Base-by-base conservation (phyloP, 2,888 invertebrate species). In the Cosmopolites sordidus region DNA sequence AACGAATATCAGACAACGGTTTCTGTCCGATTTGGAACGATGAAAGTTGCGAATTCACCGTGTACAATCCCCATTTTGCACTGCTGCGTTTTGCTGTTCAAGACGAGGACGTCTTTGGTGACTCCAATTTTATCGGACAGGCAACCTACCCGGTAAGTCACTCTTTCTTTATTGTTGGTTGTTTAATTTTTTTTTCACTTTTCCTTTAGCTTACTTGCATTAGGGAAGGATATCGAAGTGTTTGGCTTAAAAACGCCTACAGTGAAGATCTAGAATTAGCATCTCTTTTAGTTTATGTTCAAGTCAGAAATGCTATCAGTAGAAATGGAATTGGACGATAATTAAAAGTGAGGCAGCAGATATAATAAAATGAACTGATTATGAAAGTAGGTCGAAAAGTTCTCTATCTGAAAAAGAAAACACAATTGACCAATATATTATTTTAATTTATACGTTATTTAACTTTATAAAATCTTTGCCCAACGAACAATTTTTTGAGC, bases 21-120 rank as follows among this genome's bases (percentile, higher is more conserved):
- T 84, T 95, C 58, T 94, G 93, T 76, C 96, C 96, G 0, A 78
- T 87, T 51, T 97, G 96, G 95, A 89, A 91, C 69, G 92, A 94
- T 68, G 69, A 71, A 29, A 78, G 79, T 8, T 89, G 89, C 73
- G 87, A 89, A 65, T 93, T 95, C 71, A 83, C 84, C 33, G 80
- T 96, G 9, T 75, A 76, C 11, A 92, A 89, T 76, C 92, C 94
- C 0, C 81, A 89, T 48, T 80, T 92, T 67, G 92, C 95, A 0
- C 74, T 96, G 43, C 75, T 93, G 43, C 80, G 95, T 30, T 95
- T 97, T 73, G 80, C 89, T 37, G 90, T 95, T 0, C 89, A 92
- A 73, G 95, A 95, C 73, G 96, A 95, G 73, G 98, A 99, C 70
- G 91, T 95, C 79, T 98, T 99, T 75, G 95, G 95, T 0, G 97